Base-by-base conservation (phyloP, 2,113 vertebrate species). In the Climacteris rufus region DNA sequence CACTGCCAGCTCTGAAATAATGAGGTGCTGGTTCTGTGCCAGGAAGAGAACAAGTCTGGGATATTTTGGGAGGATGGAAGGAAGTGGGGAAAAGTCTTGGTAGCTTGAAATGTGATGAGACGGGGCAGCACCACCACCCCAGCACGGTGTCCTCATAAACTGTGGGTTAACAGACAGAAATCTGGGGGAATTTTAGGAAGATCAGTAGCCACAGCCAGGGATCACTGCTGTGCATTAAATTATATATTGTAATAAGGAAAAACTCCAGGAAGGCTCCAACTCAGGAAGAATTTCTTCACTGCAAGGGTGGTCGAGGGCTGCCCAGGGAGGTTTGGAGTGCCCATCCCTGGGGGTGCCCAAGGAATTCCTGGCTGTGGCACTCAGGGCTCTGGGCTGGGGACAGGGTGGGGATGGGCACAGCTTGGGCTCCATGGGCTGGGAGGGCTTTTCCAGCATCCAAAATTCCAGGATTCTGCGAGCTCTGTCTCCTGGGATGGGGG, bases 351-450 rank as follows among this genome's bases (percentile, higher is more conserved):
- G 30, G 59, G 50, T 15, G 42, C 3, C 60, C 59, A 1, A 5
- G 82, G 49, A 22, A 19, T 1, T 1, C 5, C 42, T 56, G 83
- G 22, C 7, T 14, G 45, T 37, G 83, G 15, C 63, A 52, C 63
- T 52, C 0, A 23, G 72, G 0, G 83, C 66, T 37, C 80, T 44
- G 54, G 65, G 64, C 68, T 74, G 69, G 70, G 61, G 25, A 57
- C 52, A 50, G 1, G 35, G 11, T 68, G 44, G 71, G 35, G 10
- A 40, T 5, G 25, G 69, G 35, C 60, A n/a, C 42, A 40, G 50
- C 0, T 2, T 7, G 82, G 13, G 4, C 14, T 47, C 19, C 0
- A 0, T 30, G 59, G 8, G 11, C 70, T 30, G 11, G 45, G 33
- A 68, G 72, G 72, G 45, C 1, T 78, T 45, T 69, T 15, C 72